These are phyloP conservation scores for Artibeus lituratus DNA, from an alignment of 2,797 vertebrate species.

Conservation along the genomic window DNA sequence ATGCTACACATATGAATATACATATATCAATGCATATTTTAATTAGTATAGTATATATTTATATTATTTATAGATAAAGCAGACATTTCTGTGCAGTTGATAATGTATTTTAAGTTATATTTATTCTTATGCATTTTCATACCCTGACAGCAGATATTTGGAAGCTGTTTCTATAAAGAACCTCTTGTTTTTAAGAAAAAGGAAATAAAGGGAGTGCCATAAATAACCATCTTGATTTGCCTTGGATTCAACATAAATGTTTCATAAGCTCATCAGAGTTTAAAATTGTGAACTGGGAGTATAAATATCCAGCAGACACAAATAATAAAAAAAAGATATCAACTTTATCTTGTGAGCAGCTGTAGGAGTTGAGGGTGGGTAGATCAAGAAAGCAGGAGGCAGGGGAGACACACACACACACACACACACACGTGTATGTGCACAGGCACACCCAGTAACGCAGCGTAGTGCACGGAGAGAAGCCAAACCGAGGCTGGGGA, in stretches of 20 bases:
- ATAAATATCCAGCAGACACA: not conserved
- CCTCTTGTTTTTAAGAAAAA: not conserved
- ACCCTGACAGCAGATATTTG: not conserved
- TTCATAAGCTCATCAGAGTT: not conserved
- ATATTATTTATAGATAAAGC: not conserved
- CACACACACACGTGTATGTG: no score
- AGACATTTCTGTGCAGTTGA: not conserved
- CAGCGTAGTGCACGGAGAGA: not conserved
- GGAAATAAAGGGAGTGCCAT: not conserved
- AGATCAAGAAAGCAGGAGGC: not conserved
- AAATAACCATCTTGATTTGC: not conserved
- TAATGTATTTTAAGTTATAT: not conserved
- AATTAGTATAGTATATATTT: not conserved
- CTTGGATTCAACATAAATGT: not conserved
- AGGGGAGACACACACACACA: not conserved
- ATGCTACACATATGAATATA: not conserved
- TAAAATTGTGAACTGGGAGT: not conserved
- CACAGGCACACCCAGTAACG: no score
- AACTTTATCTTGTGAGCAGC: not conserved
- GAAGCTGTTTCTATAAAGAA: slow-evolving; percentile 4
- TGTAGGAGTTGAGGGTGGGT: not conserved
- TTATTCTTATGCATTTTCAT: not conserved
- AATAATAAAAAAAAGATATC: not conserved
- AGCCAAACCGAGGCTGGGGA: not conserved
- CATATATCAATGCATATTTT: not conserved